Percentiles rank a stretch among this genome's conserved stretches.
Evolutionary conservation across 2,888 invertebrate genomes (phyloP).

Genomic region (Spatulosminthurus flaviceps): DNA sequence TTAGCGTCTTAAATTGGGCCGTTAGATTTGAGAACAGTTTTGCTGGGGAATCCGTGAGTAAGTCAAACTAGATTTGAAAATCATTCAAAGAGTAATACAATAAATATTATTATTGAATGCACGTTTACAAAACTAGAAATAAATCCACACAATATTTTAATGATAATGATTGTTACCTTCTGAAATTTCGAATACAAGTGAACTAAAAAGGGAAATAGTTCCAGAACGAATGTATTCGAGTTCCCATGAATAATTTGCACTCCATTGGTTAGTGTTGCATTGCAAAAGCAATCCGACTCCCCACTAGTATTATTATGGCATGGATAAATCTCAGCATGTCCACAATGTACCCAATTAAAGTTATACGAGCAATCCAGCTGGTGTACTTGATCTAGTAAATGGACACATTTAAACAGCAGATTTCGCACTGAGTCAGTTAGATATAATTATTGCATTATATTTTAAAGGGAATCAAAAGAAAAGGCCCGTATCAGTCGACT

Average conservation of each 20-base stretch:
- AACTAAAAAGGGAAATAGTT: neutral
- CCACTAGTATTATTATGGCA: constrained; percentile 19
- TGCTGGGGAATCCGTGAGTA: constrained; percentile 21
- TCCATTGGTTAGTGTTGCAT: neutral
- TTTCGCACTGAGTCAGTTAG: no score
- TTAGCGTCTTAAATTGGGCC: neutral
- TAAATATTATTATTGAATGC: neutral
- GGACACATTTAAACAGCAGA: neutral
- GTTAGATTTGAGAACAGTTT: neutral
- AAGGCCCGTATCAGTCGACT: neutral
- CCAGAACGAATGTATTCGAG: constrained; percentile 6
- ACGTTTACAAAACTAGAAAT: neutral
- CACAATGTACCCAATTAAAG: constrained; percentile 48
- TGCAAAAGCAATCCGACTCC: constrained; percentile 34
- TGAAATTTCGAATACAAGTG: constrained; percentile 15
- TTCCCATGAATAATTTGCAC: constrained; percentile 39
- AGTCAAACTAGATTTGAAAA: constrained; percentile 43
- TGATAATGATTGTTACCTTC: neutral
- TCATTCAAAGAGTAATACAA: neutral
- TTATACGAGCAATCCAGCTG: constrained; percentile 42
- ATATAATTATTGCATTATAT: neutral
- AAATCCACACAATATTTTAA: no score
- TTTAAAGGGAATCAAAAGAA: neutral
- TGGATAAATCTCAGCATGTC: neutral
- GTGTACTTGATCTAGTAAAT: constrained; percentile 23